Percentiles rank a stretch among this genome's conserved stretches.
These are phyloP conservation scores for Aphelenchoides avenae DNA, from an alignment of 1,140 invertebrate genomes.

Conservation along the genomic window DNA sequence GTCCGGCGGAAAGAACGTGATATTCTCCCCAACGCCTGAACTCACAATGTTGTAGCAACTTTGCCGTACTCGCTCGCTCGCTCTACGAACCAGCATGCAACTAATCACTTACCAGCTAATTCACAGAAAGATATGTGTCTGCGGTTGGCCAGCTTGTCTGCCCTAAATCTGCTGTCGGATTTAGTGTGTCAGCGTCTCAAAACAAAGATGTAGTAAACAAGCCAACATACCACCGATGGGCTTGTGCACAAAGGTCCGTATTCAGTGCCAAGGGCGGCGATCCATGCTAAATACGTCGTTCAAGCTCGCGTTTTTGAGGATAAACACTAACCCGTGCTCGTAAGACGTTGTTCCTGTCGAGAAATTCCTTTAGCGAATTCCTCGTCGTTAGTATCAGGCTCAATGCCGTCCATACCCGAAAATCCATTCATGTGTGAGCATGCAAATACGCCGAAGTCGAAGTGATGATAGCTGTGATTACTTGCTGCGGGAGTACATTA, in stretches of 20 bases:
- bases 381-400: too few species aligned
- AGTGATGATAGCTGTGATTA: too few species aligned
- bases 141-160: constrained; percentile 45
- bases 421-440: too few species aligned
- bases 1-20: constrained; percentile 53
- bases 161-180: too few species aligned
- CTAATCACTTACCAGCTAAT: constrained; percentile 28
- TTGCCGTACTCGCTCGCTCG: constrained; percentile 6
- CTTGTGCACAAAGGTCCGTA: constrained; percentile 39
- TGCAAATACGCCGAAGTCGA: too few species aligned
- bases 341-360: constrained; percentile 43
- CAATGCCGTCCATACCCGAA: too few species aligned
- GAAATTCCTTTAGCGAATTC: too few species aligned
- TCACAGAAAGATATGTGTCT: constrained; percentile 45
- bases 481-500: too few species aligned
- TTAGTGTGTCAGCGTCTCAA: too few species aligned
- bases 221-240: too few species aligned
- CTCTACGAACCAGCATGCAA: background rate
- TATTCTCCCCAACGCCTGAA: constrained; percentile 53
- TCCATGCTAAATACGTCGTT: constrained; percentile 43
- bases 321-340: constrained; percentile 34
- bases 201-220: too few species aligned
- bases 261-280: constrained; percentile 35
- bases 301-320: constrained; percentile 8
- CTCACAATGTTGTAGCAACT: background rate